A percentile compares a stretch with the other conserved stretches of the same genome.
Evolutionary conservation across 2,113 vertebrate genomes (phyloP).

Genomic region (Catagonus wagneri): DNA sequence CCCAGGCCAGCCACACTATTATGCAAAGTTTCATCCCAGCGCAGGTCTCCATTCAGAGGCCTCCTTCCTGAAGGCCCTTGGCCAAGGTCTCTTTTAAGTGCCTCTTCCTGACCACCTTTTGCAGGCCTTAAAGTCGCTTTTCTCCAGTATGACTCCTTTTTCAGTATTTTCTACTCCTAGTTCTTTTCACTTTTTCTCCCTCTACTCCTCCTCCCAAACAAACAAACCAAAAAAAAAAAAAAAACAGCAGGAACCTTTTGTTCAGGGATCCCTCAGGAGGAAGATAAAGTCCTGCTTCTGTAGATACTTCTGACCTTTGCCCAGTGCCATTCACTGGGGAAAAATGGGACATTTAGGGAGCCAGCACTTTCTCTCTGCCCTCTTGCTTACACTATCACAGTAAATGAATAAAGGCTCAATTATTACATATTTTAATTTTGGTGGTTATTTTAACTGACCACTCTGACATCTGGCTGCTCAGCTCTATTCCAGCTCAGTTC

Average conservation of each 20-base stretch:
- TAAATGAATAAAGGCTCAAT: background rate
- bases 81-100: background rate
- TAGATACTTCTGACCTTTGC: background rate
- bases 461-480: background rate
- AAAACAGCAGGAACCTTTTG: background rate
- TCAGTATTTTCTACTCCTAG: background rate
- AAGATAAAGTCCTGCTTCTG: background rate
- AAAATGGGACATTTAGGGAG: too few species aligned
- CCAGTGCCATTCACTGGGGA: background rate
- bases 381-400: background rate
- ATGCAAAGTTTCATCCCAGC: background rate
- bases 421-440: background rate
- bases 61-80: background rate
- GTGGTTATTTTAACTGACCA: background rate
- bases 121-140: background rate
- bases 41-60: background rate
- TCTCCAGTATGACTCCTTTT: background rate
- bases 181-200: background rate
- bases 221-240: background rate
- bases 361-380: background rate
- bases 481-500: background rate
- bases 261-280: background rate
- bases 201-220: background rate
- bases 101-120: background rate
- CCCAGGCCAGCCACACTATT: background rate